Conservation (phyloP, 2,113 vertebrate genomes). For the Oreochromis tanganicae region DNA sequence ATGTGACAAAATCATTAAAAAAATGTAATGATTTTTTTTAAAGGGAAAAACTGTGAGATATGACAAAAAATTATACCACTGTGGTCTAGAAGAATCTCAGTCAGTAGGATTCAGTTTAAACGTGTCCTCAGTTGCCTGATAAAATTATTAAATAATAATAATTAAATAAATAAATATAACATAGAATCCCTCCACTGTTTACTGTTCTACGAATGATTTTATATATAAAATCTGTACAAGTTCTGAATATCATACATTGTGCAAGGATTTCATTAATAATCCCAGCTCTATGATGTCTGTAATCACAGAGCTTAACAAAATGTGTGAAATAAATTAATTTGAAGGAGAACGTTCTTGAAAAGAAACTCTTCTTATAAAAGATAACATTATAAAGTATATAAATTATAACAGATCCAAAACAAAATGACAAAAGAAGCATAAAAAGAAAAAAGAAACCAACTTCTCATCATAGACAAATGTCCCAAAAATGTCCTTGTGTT, state of each 20-base stretch:
- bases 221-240: accelerated
- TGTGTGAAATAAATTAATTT: neutral
- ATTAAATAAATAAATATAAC: accelerated
- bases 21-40: accelerated
- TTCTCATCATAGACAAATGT: neutral
- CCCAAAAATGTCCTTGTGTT: neutral
- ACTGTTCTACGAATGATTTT: neutral
- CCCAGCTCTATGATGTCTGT: accelerated
- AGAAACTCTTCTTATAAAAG: neutral
- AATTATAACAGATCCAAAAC: neutral
- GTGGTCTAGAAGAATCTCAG: neutral
- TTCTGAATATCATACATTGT: neutral
- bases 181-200: neutral
- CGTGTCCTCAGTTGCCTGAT: neutral
- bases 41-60: neutral
- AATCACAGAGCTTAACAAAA: neutral
- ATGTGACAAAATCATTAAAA: neutral
- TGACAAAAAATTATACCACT: neutral
- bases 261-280: accelerated
- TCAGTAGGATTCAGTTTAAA: neutral
- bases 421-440: neutral
- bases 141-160: neutral
- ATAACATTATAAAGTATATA: neutral
- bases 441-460: neutral
- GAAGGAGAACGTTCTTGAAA: accelerated